Conservation (phyloP, 1,140 invertebrate species). For the Adoxophyes honmai region DNA sequence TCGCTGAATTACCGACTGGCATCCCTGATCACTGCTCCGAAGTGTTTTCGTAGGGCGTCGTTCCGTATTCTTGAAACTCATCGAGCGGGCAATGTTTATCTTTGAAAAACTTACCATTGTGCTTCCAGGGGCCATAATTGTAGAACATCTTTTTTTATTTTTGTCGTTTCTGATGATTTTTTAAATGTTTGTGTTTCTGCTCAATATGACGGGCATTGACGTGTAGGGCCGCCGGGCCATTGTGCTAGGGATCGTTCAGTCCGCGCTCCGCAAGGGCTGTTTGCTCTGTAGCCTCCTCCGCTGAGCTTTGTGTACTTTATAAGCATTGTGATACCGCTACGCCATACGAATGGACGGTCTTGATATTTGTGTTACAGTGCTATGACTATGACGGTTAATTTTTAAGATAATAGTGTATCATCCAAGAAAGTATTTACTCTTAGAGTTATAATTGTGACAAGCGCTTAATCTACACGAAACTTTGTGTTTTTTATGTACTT, state of each 20-base stretch:
- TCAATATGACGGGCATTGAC: conserved; percentile 56
- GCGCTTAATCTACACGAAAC: too few species aligned
- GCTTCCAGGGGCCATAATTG: conserved; percentile 47
- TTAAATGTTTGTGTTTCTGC: conserved; percentile 70
- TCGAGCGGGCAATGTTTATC: conserved; percentile 44
- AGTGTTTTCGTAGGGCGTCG: conserved; percentile 29
- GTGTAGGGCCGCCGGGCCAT: conserved; percentile 47
- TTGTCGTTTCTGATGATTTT: conserved; percentile 58
- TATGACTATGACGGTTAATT: too few species aligned
- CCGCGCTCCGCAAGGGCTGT: conserved; percentile 31
- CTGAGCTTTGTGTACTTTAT: conserved; percentile 30
- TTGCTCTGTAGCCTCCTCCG: conserved; percentile 40
- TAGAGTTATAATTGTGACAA: too few species aligned
- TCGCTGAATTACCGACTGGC: conserved; percentile 15
- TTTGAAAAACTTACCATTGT: conserved; percentile 48
- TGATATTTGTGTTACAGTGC: conserved; percentile 32
- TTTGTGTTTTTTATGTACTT: too few species aligned
- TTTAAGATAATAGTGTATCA: too few species aligned
- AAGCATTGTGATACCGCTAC: conserved; percentile 14
- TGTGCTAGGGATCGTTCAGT: conserved; percentile 42
- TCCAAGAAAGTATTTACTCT: too few species aligned
- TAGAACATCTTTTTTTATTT: conserved; percentile 48
- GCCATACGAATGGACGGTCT: conserved; percentile 14
- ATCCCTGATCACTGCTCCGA: conserved; percentile 17
- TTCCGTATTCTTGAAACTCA: conserved; percentile 31